Evolutionary conservation across 2,888 invertebrate species (phyloP).

Genomic region (Cyclophora albipunctata): DNA sequence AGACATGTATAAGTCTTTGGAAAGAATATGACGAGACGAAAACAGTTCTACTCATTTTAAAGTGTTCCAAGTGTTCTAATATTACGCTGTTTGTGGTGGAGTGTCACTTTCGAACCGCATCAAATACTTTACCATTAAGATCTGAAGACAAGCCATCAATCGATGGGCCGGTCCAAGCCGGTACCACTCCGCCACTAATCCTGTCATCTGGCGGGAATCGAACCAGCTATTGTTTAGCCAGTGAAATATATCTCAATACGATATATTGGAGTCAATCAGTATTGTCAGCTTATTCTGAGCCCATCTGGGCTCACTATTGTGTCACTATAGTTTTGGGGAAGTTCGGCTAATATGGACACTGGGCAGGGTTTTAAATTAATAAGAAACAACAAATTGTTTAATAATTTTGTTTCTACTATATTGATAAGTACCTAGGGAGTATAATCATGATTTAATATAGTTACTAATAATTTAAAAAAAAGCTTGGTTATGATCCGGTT

Average conservation of each 20-base stretch:
- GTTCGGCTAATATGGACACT: slow-evolving; percentile 22
- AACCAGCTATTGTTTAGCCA: slow-evolving; percentile 59
- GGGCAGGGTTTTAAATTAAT: neutral
- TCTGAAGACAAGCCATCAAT: slow-evolving; percentile 1
- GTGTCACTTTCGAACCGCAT: no score
- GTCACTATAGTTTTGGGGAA: slow-evolving; percentile 32
- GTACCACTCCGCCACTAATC: slow-evolving; percentile 31
- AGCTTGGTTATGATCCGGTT: no score
- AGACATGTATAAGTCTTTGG: no score
- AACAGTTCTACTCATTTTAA: no score
- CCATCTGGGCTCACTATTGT: slow-evolving; percentile 48
- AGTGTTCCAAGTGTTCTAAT: no score
- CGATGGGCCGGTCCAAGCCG: slow-evolving; percentile 12
- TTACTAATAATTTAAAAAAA: no score
- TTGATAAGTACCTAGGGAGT: no score
- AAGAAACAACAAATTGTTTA: no score
- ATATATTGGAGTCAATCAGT: slow-evolving; percentile 68
- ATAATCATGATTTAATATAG: no score
- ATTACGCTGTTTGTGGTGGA: no score
- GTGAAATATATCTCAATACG: slow-evolving; percentile 67
- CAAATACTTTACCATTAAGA: neutral
- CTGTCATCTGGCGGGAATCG: slow-evolving; percentile 53
- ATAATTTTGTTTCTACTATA: no score
- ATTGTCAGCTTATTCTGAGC: slow-evolving; percentile 59
- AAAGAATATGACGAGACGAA: no score